A percentile compares a stretch with the other conserved stretches of the same genome.
Conservation (phyloP, 2,113 vertebrate genomes). For the Rhinichthys klamathensis region DNA sequence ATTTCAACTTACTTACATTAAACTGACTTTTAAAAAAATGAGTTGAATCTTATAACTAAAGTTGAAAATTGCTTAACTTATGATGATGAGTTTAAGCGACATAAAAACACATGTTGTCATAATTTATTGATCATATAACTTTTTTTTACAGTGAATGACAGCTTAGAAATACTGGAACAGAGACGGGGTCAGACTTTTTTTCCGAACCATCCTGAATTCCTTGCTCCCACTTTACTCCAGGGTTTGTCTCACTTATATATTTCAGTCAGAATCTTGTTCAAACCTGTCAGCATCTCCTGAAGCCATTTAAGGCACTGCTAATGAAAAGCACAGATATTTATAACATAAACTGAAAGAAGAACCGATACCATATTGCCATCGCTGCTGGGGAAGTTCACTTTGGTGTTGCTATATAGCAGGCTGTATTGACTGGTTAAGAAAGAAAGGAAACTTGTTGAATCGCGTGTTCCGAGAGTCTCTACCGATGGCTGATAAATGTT, state of each 20-base stretch:
- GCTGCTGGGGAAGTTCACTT: not conserved
- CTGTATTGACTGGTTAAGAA: not conserved
- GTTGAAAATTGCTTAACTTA: no score
- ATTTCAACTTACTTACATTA: no score
- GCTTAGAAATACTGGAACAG: not conserved
- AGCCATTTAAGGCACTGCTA: not conserved
- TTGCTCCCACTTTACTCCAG: not conserved
- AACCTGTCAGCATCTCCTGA: not conserved
- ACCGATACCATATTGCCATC: not conserved
- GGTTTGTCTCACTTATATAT: slow-evolving; percentile 1
- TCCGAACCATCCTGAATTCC: not conserved
- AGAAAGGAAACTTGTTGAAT: not conserved
- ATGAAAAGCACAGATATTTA: not conserved
- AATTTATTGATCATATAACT: no score
- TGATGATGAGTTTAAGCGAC: no score
- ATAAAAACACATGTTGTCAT: no score
- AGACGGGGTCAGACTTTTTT: not conserved
- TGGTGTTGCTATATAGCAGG: not conserved
- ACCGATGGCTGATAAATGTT: not conserved
- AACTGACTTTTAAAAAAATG: no score
- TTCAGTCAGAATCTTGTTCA: slow-evolving; percentile 18
- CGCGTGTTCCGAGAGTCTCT: no score
- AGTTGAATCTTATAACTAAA: no score
- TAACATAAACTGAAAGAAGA: not conserved
- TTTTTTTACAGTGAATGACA: not conserved